Base-by-base conservation (phyloP, 2,888 invertebrate species). In the Athalia cordata region DNA sequence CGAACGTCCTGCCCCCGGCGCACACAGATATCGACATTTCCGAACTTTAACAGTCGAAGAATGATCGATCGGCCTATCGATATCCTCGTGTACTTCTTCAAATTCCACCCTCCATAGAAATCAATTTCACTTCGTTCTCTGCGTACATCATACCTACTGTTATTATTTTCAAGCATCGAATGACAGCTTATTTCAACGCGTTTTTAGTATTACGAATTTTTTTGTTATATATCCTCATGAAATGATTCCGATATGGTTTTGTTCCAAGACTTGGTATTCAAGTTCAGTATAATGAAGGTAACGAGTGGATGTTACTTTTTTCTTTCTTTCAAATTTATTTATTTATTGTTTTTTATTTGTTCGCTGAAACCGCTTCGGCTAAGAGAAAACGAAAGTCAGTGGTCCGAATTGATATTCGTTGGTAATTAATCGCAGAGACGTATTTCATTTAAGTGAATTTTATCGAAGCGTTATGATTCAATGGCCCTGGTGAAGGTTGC, bases 1-100 rank as follows among this genome's bases (percentile, higher is more conserved):
- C 4, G 43, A 59, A 15, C 59, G 13, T 77, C 67, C 49, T 72
- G 77, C 75, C 43, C 64, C 64, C 64, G 68, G 77, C 47, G 8
- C 52, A 13, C 77, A 72, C 50, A 76, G 79, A 68, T 66, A 77
- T 52, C 72, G 61, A 75, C 50, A 70, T 59, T 52, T 70, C 76
- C 74, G 65, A 80, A 68, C 72, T 78, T 79, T 68, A 79, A 72
- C 82, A 81, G 82, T 81, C 79, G 81, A 79, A 78, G 79, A 80
- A 80, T 83, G 83, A 83, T 83, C 82, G 83, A 83, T 83, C 79
- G 78, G 50, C 45, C 61, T 77, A 61, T 64, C 77, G 77, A 64
- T 78, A 70, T 72, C 78, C 75, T 50, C 29, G 29, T 2, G 29
- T 29, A 29, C 29, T 75, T 62, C 49, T 52, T 64, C 75, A 52